Conservation (phyloP, 2,888 invertebrate genomes). For the Epicampocera succincta region DNA sequence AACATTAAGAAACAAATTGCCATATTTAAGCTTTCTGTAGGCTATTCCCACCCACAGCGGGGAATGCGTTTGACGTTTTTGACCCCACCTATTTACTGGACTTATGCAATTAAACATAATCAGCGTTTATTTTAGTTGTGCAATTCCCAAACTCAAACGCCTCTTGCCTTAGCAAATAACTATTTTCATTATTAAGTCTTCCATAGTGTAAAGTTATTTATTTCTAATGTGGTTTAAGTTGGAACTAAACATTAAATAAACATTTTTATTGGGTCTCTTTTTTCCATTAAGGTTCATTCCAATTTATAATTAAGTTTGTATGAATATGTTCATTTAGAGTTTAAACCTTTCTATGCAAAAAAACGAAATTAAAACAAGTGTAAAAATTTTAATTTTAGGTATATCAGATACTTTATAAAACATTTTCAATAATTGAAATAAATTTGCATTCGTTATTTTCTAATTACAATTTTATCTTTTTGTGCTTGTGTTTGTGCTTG, state of each 20-base stretch:
- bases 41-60: no score
- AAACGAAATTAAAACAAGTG: constrained; percentile 17
- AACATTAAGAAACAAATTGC: no score
- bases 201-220: constrained; percentile 6
- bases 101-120: no score
- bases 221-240: constrained; percentile 10
- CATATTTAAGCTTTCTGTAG: no score
- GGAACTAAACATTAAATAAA: constrained; percentile 4
- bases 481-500: background rate
- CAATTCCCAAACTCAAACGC: background rate
- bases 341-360: background rate
- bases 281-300: background rate
- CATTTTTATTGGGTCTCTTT: background rate
- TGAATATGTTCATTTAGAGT: no score
- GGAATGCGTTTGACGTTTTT: no score
- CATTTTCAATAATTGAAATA: constrained; percentile 39
- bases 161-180: background rate
- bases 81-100: no score
- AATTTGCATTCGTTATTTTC: constrained; percentile 53
- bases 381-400: constrained; percentile 24
- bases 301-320: background rate
- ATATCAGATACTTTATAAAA: constrained; percentile 27
- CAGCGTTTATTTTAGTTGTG: no score
- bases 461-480: constrained; percentile 54
- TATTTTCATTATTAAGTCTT: background rate